These are phyloP conservation scores for Leptobrachium ailaonicum DNA, from an alignment of 2,113 vertebrate genomes.

Conservation along the genomic window DNA sequence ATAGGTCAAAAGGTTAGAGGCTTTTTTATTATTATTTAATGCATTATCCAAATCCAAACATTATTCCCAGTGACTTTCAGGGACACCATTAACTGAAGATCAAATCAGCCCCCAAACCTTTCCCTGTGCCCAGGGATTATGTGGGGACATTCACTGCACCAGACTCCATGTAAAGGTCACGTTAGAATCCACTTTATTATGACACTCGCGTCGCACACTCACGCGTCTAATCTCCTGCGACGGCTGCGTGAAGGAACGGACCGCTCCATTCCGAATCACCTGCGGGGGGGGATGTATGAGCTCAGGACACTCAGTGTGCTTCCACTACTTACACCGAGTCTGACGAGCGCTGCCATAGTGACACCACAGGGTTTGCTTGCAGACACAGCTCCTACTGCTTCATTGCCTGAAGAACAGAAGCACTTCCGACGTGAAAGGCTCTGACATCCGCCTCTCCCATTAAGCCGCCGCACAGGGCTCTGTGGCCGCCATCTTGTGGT, in stretches of 20 bases:
- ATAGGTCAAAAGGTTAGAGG: no score
- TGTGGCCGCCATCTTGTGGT: conserved; percentile 32
- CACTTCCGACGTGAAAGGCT: conserved; percentile 23
- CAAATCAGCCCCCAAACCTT: no score
- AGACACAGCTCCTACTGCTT: background rate
- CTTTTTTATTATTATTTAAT: no score
- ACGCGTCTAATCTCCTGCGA: no score
- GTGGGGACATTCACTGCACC: no score
- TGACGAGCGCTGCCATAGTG: conserved; percentile 42
- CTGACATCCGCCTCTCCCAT: conserved; percentile 15
- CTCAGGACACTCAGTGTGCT: background rate
- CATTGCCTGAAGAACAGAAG: conserved; percentile 11
- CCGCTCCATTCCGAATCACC: conserved; percentile 8
- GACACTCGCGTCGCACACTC: no score
- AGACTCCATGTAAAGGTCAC: no score
- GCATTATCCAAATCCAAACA: no score
- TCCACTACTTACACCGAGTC: conserved; percentile 38
- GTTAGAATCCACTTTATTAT: no score
- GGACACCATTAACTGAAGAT: no score
- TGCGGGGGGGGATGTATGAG: background rate
- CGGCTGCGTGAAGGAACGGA: background rate
- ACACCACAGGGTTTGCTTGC: conserved; percentile 10
- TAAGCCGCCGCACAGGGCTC: background rate
- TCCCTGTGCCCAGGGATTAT: no score
- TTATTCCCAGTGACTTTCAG: no score